These are phyloP conservation scores for Todus mexicanus DNA, from an alignment of 2,797 vertebrate species.

Conservation along the genomic window DNA sequence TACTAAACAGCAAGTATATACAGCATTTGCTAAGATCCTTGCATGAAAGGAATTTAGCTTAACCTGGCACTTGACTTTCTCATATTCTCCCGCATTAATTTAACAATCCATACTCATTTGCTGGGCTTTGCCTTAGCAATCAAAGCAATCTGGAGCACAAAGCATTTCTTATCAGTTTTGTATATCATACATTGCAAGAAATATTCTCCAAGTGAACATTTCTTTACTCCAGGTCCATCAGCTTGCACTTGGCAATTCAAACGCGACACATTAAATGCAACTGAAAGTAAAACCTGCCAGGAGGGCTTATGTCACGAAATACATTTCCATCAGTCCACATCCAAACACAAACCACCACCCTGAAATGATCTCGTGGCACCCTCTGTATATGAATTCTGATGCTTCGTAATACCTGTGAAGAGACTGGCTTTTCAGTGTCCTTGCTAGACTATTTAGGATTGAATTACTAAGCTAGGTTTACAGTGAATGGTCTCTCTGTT, in stretches of 20 bases:
- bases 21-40: background rate
- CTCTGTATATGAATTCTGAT: background rate
- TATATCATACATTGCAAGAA: background rate
- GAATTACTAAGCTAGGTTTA: background rate
- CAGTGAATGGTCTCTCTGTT: background rate
- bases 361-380: background rate
- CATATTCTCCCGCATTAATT: background rate
- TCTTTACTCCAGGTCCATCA: background rate
- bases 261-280: fast-evolving
- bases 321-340: background rate
- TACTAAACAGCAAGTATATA: background rate
- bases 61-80: background rate
- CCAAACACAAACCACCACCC: background rate
- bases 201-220: background rate
- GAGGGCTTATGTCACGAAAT: fast-evolving
- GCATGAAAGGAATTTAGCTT: background rate
- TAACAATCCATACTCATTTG: background rate
- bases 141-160: background rate
- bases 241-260: background rate
- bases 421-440: background rate
- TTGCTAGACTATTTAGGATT: background rate
- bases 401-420: background rate
- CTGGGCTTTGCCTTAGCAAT: background rate
- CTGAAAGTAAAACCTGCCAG: background rate
- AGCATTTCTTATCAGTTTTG: background rate